Evolutionary conservation across 1,140 invertebrate genomes (phyloP), one percentile per base, ranked within the genome.

Genomic region (Potamilus streckersoni): DNA sequence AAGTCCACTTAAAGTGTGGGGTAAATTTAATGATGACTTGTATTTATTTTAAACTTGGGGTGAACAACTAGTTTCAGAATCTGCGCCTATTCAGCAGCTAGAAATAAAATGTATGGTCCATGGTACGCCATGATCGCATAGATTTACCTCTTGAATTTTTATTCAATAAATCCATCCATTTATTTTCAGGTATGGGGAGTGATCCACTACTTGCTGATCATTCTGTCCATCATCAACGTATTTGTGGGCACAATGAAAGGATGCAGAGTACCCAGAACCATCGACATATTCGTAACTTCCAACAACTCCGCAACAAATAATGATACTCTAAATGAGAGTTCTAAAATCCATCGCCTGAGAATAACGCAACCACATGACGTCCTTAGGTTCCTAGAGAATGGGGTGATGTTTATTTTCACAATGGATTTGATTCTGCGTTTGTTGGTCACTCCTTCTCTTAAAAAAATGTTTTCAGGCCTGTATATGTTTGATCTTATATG

Each of bases 341-440:
- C 75, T 6, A 77, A 67, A 64, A 77, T 67, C 15, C 27, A 15
- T 16, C 58, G 72, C 2, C 65, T 27, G 23, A 58, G 72, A 2
- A 68, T 69, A 2, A 77, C 75, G 14, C 70, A 77, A 38, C 70
- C 69, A 55, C 76, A 73, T 16, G 65, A 58, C 16, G 4, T 5
- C n/a, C 61, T 80, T 6, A 49, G 74, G 8, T 38, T 78, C 13
- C 19, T 80, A 2, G 80, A 80, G 70, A 78, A 81, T 59, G 75
- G 84, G 49, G 90, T 90, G 73, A 87, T 90, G 78, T 59, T 87
- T 8, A 91, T 88, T 74, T 90, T 90, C 84, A 86, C 89, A 13
- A 15, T 88, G 2, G 89, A 90, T 63, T 88, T 91, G 69, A 20
- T 89, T 1, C 69, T 84, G 14, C 83, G 90, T 13, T 80, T 91